Evolutionary conservation across 1,140 invertebrate species (phyloP).

Genomic region (Drosophila bocki): DNA sequence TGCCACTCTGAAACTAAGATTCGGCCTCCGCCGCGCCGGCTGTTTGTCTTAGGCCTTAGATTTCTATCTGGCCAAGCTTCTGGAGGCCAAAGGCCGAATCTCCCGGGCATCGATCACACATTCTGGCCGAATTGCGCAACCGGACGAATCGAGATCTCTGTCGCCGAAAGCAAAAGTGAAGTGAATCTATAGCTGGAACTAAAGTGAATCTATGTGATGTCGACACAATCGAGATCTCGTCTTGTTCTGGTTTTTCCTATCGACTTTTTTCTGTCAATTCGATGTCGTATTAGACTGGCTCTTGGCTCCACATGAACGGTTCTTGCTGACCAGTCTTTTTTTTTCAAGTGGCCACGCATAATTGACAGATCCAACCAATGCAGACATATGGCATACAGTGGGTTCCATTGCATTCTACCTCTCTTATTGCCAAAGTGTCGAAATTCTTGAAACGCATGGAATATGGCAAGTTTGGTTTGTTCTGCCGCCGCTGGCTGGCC

Average conservation of each 20-base stretch:
- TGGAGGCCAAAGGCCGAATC: slow-evolving; percentile 52
- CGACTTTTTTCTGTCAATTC: slow-evolving; percentile 35
- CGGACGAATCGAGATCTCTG: slow-evolving; percentile 1
- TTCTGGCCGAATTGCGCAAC: slow-evolving; percentile 36
- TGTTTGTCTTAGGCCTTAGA: slow-evolving; percentile 44
- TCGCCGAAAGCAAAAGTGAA: slow-evolving; percentile 26
- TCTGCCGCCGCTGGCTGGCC: slow-evolving; percentile 60
- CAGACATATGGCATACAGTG: slow-evolving; percentile 34
- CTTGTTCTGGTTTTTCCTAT: slow-evolving; percentile 59
- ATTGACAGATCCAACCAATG: slow-evolving; percentile 44
- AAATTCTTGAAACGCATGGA: slow-evolving; percentile 78
- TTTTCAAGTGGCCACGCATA: slow-evolving; percentile 49
- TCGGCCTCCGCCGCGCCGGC: slow-evolving; percentile 42
- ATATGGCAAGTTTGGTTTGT: slow-evolving; percentile 72
- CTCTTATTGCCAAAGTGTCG: slow-evolving; percentile 55
- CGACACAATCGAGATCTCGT: slow-evolving; percentile 22
- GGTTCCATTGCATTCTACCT: slow-evolving; percentile 67
- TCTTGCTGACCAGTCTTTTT: slow-evolving; percentile 52
- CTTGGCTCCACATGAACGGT: slow-evolving; percentile 61
- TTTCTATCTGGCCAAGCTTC: slow-evolving; percentile 23
- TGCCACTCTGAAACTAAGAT: slow-evolving; percentile 49
- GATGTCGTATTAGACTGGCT: slow-evolving; percentile 31
- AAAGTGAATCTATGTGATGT: slow-evolving; percentile 12
- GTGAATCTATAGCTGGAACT: neutral
- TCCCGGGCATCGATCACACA: slow-evolving; percentile 24